Conservation (phyloP, 2,113 vertebrate species). For the Serilophus lunatus region DNA sequence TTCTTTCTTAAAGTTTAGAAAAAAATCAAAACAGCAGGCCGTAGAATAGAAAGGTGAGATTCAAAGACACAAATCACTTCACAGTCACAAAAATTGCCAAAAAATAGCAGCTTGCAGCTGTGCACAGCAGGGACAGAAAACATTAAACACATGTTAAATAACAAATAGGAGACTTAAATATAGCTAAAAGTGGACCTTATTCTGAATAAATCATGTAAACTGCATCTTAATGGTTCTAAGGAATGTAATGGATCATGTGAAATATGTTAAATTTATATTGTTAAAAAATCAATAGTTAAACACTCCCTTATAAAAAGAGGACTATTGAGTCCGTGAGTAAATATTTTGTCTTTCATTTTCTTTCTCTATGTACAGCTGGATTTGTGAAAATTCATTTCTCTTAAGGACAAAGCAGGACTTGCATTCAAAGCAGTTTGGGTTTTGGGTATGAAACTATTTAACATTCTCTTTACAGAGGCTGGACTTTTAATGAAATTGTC, state of each 20-base stretch:
- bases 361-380: slow-evolving; percentile 40
- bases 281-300: slow-evolving; percentile 61
- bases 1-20: slow-evolving; percentile 79
- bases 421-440: slow-evolving; percentile 69
- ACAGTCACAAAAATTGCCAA: slow-evolving; percentile 78
- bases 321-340: slow-evolving; percentile 44
- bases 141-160: slow-evolving; percentile 84
- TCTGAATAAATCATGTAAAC: slow-evolving; percentile 79
- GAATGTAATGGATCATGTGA: slow-evolving; percentile 72
- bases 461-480: slow-evolving; percentile 61
- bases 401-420: slow-evolving; percentile 65
- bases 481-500: slow-evolving; percentile 64
- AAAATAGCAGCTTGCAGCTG: slow-evolving; percentile 80
- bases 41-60: slow-evolving; percentile 74
- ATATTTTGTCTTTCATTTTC: slow-evolving; percentile 44
- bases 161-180: slow-evolving; percentile 80
- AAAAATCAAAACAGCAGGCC: slow-evolving; percentile 78
- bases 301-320: slow-evolving; percentile 42
- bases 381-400: slow-evolving; percentile 71
- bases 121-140: slow-evolving; percentile 77
- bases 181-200: slow-evolving; percentile 79
- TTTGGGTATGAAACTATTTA: slow-evolving; percentile 63
- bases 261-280: slow-evolving; percentile 76
- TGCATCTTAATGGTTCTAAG: slow-evolving; percentile 72
- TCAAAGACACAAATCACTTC: slow-evolving; percentile 78